Evolutionary conservation across 2,113 vertebrate genomes (phyloP).

Genomic region (Vulpes lagopus): DNA sequence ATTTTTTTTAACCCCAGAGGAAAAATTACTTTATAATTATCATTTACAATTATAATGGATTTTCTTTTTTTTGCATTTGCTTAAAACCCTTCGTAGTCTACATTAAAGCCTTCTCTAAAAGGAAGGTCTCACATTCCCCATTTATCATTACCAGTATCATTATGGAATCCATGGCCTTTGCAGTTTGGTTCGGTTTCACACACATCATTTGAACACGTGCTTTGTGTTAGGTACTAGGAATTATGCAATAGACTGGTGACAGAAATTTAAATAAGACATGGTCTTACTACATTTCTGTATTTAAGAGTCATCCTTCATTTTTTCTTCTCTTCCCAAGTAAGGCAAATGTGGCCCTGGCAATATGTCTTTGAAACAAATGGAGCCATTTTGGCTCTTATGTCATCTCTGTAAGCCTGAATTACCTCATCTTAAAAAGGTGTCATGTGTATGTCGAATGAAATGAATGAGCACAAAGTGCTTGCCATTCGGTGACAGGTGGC

Average conservation of each 20-base stretch:
- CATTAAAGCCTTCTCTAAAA: not conserved
- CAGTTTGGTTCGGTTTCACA: not conserved
- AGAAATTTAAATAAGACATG: not conserved
- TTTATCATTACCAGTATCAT: not conserved
- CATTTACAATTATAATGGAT: not conserved
- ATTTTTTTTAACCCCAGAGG: not conserved
- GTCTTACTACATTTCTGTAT: not conserved
- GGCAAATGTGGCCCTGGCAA: not conserved
- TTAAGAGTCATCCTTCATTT: not conserved
- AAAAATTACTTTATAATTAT: not conserved
- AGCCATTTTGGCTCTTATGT: not conserved
- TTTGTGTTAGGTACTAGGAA: not conserved
- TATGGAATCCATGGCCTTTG: not conserved
- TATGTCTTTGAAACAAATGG: not conserved
- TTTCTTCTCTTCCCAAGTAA: not conserved
- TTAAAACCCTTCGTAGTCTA: not conserved
- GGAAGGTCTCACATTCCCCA: not conserved
- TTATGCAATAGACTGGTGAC: not conserved
- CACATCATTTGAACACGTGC: not conserved
- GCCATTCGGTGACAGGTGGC: accelerated
- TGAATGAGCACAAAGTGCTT: too few species aligned
- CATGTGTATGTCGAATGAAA: not conserved
- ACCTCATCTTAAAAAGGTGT: not conserved
- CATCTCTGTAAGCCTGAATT: not conserved
- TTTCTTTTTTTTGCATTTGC: not conserved